A percentile compares a stretch with the other conserved stretches of the same genome.
These are phyloP conservation scores for Leptinotarsa haldemani DNA, from an alignment of 2,888 invertebrate species.

Conservation along the genomic window DNA sequence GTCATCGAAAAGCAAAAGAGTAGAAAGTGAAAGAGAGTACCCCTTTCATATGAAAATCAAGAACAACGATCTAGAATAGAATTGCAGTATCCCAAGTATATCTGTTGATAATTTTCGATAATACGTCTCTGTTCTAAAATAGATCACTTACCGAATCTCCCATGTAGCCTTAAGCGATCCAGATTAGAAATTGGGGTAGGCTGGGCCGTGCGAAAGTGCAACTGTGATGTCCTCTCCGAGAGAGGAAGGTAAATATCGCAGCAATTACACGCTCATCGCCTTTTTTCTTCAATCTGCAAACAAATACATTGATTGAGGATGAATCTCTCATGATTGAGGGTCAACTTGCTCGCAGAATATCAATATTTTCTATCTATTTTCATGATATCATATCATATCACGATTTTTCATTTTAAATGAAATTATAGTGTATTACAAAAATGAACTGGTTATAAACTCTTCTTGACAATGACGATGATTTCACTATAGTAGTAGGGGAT, in stretches of 20 bases:
- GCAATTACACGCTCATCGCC: conserved; percentile 62
- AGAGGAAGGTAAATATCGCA: conserved; percentile 62
- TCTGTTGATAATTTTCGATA: not conserved
- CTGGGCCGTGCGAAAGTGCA: conserved; percentile 60
- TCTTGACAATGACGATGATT: too few species aligned
- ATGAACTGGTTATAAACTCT: too few species aligned
- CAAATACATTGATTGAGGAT: conserved; percentile 45
- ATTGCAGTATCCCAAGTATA: not conserved
- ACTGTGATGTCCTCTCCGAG: conserved; percentile 53
- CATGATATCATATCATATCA: too few species aligned
- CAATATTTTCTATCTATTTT: too few species aligned
- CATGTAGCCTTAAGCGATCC: conserved; percentile 31
- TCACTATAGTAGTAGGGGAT: too few species aligned
- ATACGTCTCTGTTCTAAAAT: not conserved
- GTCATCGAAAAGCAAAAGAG: too few species aligned
- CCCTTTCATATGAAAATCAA: too few species aligned
- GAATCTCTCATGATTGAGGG: not conserved
- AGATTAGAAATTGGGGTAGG: conserved; percentile 16
- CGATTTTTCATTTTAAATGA: too few species aligned
- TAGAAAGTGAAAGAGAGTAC: too few species aligned
- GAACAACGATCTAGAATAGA: not conserved
- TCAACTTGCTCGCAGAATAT: not conserved
- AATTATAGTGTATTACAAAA: too few species aligned
- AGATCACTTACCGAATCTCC: not conserved
- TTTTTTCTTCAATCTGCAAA: conserved; percentile 54